Percentiles rank a stretch among this genome's conserved stretches.
Conservation (phyloP, 2,888 invertebrate genomes). For the Hypolimnas misippus region DNA sequence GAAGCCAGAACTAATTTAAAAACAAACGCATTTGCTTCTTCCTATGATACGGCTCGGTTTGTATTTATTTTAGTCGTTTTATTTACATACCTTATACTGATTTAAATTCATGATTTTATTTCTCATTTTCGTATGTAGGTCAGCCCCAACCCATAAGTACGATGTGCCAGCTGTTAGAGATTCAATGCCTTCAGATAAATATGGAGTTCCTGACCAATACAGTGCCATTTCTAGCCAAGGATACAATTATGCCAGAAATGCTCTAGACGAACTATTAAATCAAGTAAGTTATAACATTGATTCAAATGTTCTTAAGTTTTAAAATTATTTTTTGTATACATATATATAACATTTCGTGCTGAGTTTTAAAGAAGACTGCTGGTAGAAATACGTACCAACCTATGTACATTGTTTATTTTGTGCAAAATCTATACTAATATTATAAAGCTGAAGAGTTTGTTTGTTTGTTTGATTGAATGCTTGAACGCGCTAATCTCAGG, state of each 20-base stretch:
- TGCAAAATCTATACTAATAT: too few relatives aligned
- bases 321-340: background rate
- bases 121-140: constrained; percentile 46
- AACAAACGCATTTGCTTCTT: constrained; percentile 58
- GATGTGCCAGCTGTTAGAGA: constrained; percentile 59
- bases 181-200: constrained; percentile 69
- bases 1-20: constrained; percentile 61
- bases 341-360: too few relatives aligned
- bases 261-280: constrained; percentile 61
- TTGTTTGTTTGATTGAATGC: too few relatives aligned
- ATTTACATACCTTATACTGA: background rate
- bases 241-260: constrained; percentile 61
- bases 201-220: constrained; percentile 77
- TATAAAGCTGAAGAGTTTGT: too few relatives aligned
- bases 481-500: too few relatives aligned
- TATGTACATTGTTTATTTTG: too few relatives aligned
- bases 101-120: background rate
- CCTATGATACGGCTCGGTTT: constrained; percentile 65
- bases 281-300: constrained; percentile 51
- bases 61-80: background rate
- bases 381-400: too few relatives aligned
- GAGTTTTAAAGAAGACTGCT: too few relatives aligned
- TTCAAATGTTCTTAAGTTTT: too few relatives aligned
- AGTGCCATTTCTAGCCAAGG: constrained; percentile 65
- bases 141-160: constrained; percentile 61